These are phyloP conservation scores for Molossus molossus DNA, from an alignment of 2,797 vertebrate genomes.

Conservation along the genomic window DNA sequence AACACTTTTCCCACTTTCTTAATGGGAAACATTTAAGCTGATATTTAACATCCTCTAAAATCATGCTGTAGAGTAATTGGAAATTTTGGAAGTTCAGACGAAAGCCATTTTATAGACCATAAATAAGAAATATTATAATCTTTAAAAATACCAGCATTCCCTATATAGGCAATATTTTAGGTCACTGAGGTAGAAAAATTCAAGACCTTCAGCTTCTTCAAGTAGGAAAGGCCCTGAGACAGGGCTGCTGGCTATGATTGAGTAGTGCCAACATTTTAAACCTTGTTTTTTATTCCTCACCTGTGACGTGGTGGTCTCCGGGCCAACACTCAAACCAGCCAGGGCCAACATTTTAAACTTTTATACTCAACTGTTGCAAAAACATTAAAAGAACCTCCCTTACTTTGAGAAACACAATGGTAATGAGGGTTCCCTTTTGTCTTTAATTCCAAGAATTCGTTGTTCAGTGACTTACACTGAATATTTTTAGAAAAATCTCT, in stretches of 20 bases:
- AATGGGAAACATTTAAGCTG: background rate
- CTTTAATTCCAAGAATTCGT: slow-evolving; percentile 34
- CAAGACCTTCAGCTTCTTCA: background rate
- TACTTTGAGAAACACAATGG: background rate
- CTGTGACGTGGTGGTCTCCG: too few species aligned
- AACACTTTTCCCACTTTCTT: background rate
- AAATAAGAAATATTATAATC: background rate
- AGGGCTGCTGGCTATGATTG: background rate
- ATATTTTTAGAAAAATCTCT: background rate
- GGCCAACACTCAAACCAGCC: too few species aligned
- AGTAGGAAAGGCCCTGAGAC: background rate
- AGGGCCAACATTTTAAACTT: background rate
- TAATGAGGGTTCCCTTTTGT: background rate
- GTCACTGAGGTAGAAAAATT: background rate
- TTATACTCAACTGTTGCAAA: background rate
- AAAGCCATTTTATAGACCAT: background rate
- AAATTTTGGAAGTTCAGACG: background rate
- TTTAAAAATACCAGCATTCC: background rate
- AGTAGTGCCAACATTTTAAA: background rate
- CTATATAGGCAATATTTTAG: background rate
- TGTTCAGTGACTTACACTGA: background rate
- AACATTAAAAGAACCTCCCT: background rate
- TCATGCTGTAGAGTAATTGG: background rate
- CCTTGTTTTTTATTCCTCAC: background rate
- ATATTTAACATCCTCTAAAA: background rate